phyloP scores from a whole-genome alignment of 2,888 invertebrate species.

The Temnothorax rugatulus region DNA sequence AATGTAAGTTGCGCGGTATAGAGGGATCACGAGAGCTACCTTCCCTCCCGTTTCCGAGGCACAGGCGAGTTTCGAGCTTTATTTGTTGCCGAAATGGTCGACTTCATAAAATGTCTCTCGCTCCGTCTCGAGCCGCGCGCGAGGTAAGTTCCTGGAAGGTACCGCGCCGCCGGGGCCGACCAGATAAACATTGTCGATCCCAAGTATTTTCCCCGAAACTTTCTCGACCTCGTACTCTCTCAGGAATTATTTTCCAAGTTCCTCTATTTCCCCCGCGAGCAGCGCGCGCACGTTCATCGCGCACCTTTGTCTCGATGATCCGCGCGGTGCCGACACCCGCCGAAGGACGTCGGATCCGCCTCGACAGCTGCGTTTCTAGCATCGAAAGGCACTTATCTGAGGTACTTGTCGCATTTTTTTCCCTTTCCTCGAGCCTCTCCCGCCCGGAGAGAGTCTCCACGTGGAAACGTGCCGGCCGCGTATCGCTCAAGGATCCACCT shows the following conservation, averaged over 20 bases:
- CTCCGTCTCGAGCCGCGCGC: not conserved
- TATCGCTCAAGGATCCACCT: conserved; percentile 31
- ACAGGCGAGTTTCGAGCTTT: not conserved
- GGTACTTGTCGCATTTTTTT: conserved; percentile 20
- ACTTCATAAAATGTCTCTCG: conserved; percentile 22
- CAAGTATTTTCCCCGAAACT: conserved; percentile 14
- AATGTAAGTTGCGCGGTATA: not conserved
- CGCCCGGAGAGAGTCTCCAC: not conserved
- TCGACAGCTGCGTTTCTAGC: conserved; percentile 18
- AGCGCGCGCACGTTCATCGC: not conserved
- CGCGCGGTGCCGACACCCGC: not conserved
- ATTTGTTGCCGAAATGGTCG: conserved; percentile 21
- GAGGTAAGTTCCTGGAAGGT: not conserved
- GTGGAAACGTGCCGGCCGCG: not conserved
- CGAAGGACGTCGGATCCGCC: not conserved
- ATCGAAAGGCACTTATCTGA: conserved; percentile 11
- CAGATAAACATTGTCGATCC: conserved; percentile 27
- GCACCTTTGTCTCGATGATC: not conserved
- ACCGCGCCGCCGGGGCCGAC: not conserved
- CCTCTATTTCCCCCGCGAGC: not conserved
- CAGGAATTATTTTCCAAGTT: conserved; percentile 2
- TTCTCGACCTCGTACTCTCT: not conserved
- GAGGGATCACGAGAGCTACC: not conserved
- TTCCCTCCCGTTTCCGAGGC: not conserved
- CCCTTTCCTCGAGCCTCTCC: not conserved